Percentiles rank a stretch among this genome's conserved stretches.
phyloP scores from a whole-genome alignment of 1,140 invertebrate species.

The Scylla paramamosain region DNA sequence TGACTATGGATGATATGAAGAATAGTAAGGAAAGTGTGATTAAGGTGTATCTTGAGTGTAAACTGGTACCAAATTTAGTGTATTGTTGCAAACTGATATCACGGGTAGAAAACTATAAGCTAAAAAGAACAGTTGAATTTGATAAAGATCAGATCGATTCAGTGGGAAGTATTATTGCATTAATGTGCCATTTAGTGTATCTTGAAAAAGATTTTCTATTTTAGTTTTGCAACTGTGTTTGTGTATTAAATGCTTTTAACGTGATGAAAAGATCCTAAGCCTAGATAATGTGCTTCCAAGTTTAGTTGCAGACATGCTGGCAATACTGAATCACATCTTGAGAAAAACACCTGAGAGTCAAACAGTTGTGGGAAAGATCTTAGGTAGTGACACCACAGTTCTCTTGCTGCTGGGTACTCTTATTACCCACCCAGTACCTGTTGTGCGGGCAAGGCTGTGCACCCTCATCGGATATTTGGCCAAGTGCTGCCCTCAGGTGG shows the following conservation, averaged over 20 bases:
- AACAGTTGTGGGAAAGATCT: slow-evolving; percentile 87
- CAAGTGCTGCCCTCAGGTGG: slow-evolving; percentile 63
- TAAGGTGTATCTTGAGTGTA: slow-evolving; percentile 79
- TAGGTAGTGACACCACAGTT: slow-evolving; percentile 78
- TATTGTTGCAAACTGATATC: slow-evolving; percentile 79
- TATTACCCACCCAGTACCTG: slow-evolving; percentile 69
- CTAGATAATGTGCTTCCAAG: slow-evolving; percentile 84
- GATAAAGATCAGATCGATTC: slow-evolving; percentile 84
- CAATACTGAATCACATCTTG: slow-evolving; percentile 88
- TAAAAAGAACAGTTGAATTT: slow-evolving; percentile 73
- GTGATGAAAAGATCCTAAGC: slow-evolving; percentile 81
- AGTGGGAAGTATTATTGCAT: slow-evolving; percentile 85
- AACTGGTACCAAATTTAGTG: slow-evolving; percentile 79
- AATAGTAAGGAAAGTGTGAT: slow-evolving; percentile 69
- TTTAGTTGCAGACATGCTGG: slow-evolving; percentile 85
- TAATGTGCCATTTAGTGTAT: slow-evolving; percentile 87
- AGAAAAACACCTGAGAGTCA: slow-evolving; percentile 87
- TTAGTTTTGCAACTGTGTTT: slow-evolving; percentile 89
- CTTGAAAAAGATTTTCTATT: slow-evolving; percentile 86
- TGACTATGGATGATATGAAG: slow-evolving; percentile 74
- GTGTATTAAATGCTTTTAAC: slow-evolving; percentile 84
- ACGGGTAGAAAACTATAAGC: slow-evolving; percentile 72
- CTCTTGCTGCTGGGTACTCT: slow-evolving; percentile 68
- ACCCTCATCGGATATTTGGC: slow-evolving; percentile 72
- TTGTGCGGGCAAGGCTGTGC: slow-evolving; percentile 69